phyloP scores from a whole-genome alignment of 2,888 invertebrate species.

The Meloe dianella region DNA sequence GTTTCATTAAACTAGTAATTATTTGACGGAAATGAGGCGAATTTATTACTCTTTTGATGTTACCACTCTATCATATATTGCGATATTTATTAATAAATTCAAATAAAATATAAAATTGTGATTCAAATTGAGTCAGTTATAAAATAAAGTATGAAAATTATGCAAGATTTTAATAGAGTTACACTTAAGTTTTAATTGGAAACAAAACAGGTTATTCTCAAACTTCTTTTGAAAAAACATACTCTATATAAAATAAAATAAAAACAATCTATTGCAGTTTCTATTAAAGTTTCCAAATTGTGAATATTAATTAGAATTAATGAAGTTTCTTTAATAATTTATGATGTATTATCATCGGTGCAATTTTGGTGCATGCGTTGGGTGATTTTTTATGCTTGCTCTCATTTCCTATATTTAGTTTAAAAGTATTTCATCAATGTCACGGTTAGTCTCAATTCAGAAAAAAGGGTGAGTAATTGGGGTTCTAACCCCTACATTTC shows the following conservation, averaged over 20 bases:
- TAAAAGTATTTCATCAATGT: conserved; percentile 18
- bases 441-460: conserved; percentile 20
- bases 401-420: background rate
- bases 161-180: background rate
- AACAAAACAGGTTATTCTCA: background rate
- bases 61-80: background rate
- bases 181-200: background rate
- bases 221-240: background rate
- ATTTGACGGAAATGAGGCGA: background rate
- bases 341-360: no score
- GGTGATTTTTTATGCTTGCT: background rate
- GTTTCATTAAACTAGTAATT: background rate
- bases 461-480: background rate
- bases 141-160: background rate
- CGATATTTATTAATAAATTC: background rate
- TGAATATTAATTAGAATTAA: background rate
- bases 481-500: conserved; percentile 15
- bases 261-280: background rate
- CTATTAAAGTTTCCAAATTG: background rate
- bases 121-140: background rate
- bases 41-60: background rate
- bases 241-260: conserved; percentile 1
- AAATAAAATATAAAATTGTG: background rate
- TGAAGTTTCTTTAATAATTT: no score
- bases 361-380: background rate